Percentiles rank a stretch among this genome's conserved stretches.
Conservation (phyloP, 2,113 vertebrate genomes). For the Lagopus leucura region DNA sequence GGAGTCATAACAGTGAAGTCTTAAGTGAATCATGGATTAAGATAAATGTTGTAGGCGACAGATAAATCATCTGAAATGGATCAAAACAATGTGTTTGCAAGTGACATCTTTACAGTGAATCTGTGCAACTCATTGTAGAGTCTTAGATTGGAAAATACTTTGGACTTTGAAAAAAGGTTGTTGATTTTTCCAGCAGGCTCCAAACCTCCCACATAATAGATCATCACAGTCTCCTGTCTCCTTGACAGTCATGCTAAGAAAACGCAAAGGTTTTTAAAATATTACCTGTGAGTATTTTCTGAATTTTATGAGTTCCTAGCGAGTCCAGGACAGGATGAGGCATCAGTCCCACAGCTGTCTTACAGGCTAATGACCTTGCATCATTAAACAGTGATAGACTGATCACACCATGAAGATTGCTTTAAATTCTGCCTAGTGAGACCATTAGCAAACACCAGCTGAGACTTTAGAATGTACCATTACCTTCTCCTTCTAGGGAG, state of each 20-base stretch:
- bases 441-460: neutral
- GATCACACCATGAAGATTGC: neutral
- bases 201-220: constrained; percentile 9
- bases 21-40: neutral
- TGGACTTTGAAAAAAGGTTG: neutral
- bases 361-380: neutral
- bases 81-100: neutral
- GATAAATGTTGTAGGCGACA: neutral
- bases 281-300: neutral
- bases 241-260: neutral
- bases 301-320: neutral
- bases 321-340: neutral
- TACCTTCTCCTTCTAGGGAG: neutral
- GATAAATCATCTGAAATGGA: neutral
- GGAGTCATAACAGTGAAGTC: neutral
- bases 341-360: neutral
- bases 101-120: neutral
- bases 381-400: neutral
- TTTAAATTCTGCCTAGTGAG: neutral
- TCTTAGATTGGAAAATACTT: neutral
- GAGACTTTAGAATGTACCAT: neutral
- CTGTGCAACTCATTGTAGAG: neutral
- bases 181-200: neutral
- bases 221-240: neutral
- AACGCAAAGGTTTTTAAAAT: neutral